Percentiles rank a stretch among this genome's conserved stretches.
These are phyloP conservation scores for Chirona hameri DNA, from an alignment of 2,888 invertebrate genomes.

Conservation along the genomic window DNA sequence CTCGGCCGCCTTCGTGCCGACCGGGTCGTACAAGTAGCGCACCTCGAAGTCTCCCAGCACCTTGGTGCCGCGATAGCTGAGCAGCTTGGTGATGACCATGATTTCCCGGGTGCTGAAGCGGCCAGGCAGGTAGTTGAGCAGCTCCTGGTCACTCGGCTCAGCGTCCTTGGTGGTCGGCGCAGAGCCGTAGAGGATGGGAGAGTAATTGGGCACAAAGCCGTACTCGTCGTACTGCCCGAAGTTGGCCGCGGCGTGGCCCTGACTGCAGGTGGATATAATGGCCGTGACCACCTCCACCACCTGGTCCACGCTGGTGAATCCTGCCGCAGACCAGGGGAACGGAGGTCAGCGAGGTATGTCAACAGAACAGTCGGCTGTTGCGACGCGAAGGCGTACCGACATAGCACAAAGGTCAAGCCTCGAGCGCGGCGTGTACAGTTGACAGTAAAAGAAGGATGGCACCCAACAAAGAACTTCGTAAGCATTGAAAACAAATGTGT, in stretches of 20 bases:
- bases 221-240: conserved; percentile 46
- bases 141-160: conserved; percentile 44
- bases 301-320: background rate
- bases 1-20: conserved; percentile 43
- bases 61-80: conserved; percentile 48
- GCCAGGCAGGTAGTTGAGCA: conserved; percentile 46
- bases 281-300: conserved; percentile 41
- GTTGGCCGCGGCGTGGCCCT: conserved; percentile 44
- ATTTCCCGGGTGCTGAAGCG: conserved; percentile 47
- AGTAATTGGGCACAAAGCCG: conserved; percentile 45
- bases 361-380: too few relatives aligned
- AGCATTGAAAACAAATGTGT: too few relatives aligned
- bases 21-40: conserved; percentile 49
- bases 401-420: too few relatives aligned
- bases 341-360: too few relatives aligned
- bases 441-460: too few relatives aligned
- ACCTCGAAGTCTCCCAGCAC: conserved; percentile 50
- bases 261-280: conserved; percentile 43
- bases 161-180: conserved; percentile 43
- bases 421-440: too few relatives aligned
- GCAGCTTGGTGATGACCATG: conserved; percentile 49
- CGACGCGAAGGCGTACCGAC: too few relatives aligned
- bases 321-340: background rate
- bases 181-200: conserved; percentile 41
- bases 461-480: too few relatives aligned